Evolutionary conservation across 1,140 invertebrate genomes (phyloP), one percentile per base, ranked within the genome.

Genomic region (Latrodectus geometricus): DNA sequence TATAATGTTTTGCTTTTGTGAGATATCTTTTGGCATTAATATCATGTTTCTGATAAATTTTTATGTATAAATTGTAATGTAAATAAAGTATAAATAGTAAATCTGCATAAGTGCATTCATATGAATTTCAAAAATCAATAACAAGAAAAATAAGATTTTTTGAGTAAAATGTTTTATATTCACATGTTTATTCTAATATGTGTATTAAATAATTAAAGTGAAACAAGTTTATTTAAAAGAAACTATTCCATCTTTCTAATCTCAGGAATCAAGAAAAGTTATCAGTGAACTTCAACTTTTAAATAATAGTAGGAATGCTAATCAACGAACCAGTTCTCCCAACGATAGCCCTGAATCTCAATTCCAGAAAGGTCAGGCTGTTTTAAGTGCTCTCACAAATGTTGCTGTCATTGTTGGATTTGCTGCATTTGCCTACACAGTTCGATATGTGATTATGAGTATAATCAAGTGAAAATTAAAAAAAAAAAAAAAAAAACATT

Each of bases 371-470:
- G 93, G 93, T 35, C 88, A 88, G 17, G 83, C 79, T 35, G 91
- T 96, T 86, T 94, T 95, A 68, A 94, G 93, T 89, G 94, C 94
- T 80, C 89, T 97, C 65, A 94, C 95, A 75, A 97, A 97, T 91
- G 92, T 96, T 87, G 93, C 94, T 90, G 94, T 97, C 72, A 93
- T 97, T 61, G 91, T 96, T 70, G 95, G 95, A 66, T 95, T 97
- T 91, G 95, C 95, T n/a, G 94, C 94, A 50, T 97, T 97, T 91
- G 95, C 95, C 21, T 96, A 94, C 88, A 95, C 94, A 88, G 96
- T 97, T 14, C 96, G 96, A 92, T 96, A 96, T 92, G 96, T 97
- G 21, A 91, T 96, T 21, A 90, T 90, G 84, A 92, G 91, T 87
- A 90, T 92, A 54, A 88, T 80, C 54, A 85, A 85, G 54, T 88